phyloP scores from a whole-genome alignment of 2,113 vertebrate genomes.

The Pavo muticus region DNA sequence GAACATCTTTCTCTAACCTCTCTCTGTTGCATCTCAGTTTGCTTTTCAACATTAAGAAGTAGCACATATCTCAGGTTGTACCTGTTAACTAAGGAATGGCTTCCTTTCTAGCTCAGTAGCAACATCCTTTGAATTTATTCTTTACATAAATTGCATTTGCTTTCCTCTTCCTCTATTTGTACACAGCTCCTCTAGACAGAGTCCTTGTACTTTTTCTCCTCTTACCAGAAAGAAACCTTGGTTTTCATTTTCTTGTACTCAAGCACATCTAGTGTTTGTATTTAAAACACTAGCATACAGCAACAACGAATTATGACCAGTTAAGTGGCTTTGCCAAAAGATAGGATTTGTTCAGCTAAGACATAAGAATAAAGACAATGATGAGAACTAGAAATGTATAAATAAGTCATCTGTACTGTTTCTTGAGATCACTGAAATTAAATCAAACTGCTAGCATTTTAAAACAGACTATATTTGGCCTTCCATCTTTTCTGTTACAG shows the following conservation, averaged over 20 bases:
- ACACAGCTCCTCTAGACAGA: not conserved
- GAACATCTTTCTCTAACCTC: not conserved
- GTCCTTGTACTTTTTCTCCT: not conserved
- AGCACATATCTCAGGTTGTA: not conserved
- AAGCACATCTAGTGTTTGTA: not conserved
- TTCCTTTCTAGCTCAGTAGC: not conserved
- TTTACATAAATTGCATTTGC: not conserved
- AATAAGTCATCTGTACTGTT: not conserved
- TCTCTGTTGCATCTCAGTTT: not conserved
- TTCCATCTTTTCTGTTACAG: not conserved
- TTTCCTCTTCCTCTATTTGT: not conserved
- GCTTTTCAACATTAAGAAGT: not conserved
- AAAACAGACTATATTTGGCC: not conserved
- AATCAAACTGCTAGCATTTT: not conserved
- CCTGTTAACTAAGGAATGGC: not conserved
- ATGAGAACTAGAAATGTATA: not conserved
- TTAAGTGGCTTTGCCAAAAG: not conserved
- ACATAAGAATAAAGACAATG: not conserved
- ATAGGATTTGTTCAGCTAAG: not conserved
- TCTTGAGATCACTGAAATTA: not conserved
- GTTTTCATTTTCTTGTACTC: slow-evolving; percentile 2
- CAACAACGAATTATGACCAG: not conserved
- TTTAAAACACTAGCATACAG: not conserved
- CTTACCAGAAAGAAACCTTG: not conserved
- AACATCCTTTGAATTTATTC: not conserved